Evolutionary conservation across 1,140 invertebrate genomes (phyloP), one percentile per base, ranked within the genome.

Genomic region (Temnothorax nylanderi): DNA sequence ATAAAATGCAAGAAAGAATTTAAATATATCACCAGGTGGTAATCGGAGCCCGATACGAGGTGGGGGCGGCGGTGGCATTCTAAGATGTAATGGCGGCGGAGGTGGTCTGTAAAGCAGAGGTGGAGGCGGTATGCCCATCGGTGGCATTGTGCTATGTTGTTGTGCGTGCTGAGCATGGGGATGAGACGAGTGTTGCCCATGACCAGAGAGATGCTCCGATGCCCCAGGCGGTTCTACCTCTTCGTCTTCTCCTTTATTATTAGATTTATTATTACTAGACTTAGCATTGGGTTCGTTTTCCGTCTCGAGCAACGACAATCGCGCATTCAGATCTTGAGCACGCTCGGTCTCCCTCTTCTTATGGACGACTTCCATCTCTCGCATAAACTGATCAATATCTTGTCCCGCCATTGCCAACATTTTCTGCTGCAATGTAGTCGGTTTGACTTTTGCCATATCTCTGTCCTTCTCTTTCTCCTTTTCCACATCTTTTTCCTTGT

Each of bases 371-470:
- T 98, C 98, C 97, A 98, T 98, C 95, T 98, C 98, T 93, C 98
- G 98, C 97, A 98, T 98, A 92, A 98, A 98, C 64, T 98, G 97
- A 91, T 99, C 98, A n/a, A 98, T 97, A 93, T 98, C 98, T 95
- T 99, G 98, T 3, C 98, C 98, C 21, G 98, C 97, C 92, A 98
- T 96, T 8, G 97, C 97, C 85, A 98, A 96, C 97, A 98, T 98
- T 93, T 97, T 97, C 87, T 98, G 97, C 90, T 98, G 98, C 13
- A 98, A 92, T 1, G 96, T 97, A 1, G 97, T 98, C 1, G 97
- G 97, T 91, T 98, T 97, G 0, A 96, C 96, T 74, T 96, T 95
- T 1, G 94, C 77, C 4, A 93, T 75, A 26, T 95, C 95, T 71
- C 93, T 93, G 3, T 95, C 94, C 21, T 94, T 94, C 13, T 94